phyloP scores from a whole-genome alignment of 1,140 invertebrate genomes.

The Papilio xuthus region DNA sequence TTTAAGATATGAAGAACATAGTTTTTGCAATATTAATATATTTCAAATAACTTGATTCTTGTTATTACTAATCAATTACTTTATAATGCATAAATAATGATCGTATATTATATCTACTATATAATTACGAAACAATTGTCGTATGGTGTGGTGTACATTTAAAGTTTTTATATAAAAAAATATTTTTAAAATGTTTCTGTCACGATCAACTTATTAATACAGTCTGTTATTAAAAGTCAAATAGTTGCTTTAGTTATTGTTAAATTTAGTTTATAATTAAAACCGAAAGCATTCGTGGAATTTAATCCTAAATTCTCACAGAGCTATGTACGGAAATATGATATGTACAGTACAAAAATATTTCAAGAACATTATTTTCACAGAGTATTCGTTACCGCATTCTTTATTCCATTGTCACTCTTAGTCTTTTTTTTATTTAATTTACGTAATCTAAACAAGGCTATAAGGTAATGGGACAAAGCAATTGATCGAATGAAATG shows the following conservation, averaged over 20 bases:
- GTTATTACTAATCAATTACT: constrained; percentile 1
- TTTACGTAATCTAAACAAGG: not conserved
- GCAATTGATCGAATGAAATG: not conserved
- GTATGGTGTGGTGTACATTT: too few species aligned
- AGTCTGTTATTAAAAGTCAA: not conserved
- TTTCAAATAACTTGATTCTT: not conserved
- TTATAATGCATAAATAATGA: constrained; percentile 12
- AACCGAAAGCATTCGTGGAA: not conserved
- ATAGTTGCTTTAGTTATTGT: not conserved
- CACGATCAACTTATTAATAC: not conserved
- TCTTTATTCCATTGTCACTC: constrained; percentile 1
- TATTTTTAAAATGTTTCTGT: not conserved
- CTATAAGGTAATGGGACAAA: not conserved
- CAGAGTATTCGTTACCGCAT: constrained; percentile 2
- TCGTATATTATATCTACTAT: not conserved
- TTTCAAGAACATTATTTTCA: constrained; percentile 21
- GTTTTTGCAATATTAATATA: not conserved
- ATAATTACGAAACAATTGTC: not conserved
- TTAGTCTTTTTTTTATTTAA: not conserved
- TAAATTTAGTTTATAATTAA: not conserved
- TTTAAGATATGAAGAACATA: not conserved
- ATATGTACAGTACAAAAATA: constrained; percentile 12
- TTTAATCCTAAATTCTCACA: not conserved
- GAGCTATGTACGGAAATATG: constrained; percentile 1
- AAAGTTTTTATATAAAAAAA: too few species aligned